phyloP scores from a whole-genome alignment of 2,888 invertebrate genomes.

The Archips xylosteana region DNA sequence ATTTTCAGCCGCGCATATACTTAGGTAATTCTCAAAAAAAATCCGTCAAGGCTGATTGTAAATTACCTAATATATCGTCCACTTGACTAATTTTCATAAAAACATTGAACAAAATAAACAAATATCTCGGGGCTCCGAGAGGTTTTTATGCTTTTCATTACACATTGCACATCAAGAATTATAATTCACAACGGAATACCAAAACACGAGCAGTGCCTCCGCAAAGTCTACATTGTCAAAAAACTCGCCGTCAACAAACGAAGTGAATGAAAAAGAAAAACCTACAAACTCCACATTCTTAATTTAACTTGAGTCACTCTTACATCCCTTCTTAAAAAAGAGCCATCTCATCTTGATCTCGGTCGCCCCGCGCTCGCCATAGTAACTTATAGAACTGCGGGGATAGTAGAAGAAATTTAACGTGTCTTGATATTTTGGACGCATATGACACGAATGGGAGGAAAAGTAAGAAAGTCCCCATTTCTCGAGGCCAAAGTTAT shows the following conservation, averaged over 20 bases:
- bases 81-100: too few relatives aligned
- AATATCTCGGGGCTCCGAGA: too few relatives aligned
- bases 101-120: too few relatives aligned
- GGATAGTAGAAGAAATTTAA: conserved; percentile 46
- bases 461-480: conserved; percentile 73
- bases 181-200: conserved; percentile 24
- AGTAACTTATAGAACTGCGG: conserved; percentile 37
- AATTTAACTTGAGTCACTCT: conserved; percentile 85
- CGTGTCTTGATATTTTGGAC: conserved; percentile 64
- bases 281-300: conserved; percentile 82
- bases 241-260: conserved; percentile 84
- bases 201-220: conserved; percentile 56
- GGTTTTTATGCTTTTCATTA: background rate
- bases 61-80: too few relatives aligned
- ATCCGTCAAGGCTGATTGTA: too few relatives aligned
- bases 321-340: conserved; percentile 74
- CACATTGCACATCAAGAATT: background rate
- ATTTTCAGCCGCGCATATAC: too few relatives aligned
- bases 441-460: conserved; percentile 69
- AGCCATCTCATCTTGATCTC: conserved; percentile 54
- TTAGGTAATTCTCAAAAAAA: too few relatives aligned
- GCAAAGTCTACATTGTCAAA: conserved; percentile 83
- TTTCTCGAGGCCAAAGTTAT: conserved; percentile 73
- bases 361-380: conserved; percentile 43
- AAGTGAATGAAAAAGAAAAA: conserved; percentile 70